Evolutionary conservation across 2,888 invertebrate genomes (phyloP).

Genomic region (Callyntrura sp.): DNA sequence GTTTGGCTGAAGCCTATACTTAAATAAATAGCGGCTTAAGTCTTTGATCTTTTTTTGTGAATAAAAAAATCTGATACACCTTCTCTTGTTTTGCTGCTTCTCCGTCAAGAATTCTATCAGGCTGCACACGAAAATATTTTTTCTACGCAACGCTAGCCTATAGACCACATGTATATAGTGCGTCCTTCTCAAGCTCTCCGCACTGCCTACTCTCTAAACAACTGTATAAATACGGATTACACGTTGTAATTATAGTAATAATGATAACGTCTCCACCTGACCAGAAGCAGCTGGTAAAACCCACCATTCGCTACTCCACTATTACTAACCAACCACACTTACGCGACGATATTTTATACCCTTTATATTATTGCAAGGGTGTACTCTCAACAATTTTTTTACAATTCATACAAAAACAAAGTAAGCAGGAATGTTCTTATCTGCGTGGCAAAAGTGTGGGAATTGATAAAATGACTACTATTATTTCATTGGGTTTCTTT

Average conservation of each 20-base stretch:
- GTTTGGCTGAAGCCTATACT: constrained; percentile 67
- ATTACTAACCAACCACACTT: constrained; percentile 50
- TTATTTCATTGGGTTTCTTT: constrained; percentile 34
- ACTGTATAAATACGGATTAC: constrained; percentile 61
- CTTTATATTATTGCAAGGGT: background rate
- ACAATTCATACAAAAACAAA: constrained; percentile 2
- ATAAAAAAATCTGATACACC: constrained; percentile 62
- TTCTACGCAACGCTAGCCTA: background rate
- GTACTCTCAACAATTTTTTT: background rate
- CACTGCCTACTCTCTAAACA: constrained; percentile 14
- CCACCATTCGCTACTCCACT: constrained; percentile 50
- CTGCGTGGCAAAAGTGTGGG: constrained; percentile 56
- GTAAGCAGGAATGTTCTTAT: background rate
- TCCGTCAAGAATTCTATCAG: background rate
- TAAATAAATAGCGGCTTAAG: constrained; percentile 79
- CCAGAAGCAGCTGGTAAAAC: constrained; percentile 61
- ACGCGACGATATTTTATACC: background rate
- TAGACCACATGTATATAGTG: background rate
- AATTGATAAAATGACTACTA: constrained; percentile 41
- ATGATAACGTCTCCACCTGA: constrained; percentile 62
- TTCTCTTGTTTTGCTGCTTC: constrained; percentile 31
- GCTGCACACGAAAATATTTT: constrained; percentile 15
- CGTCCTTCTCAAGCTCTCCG: background rate
- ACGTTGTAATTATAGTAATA: constrained; percentile 63
- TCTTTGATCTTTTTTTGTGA: constrained; percentile 75